A percentile compares a stretch with the other conserved stretches of the same genome.
These are phyloP conservation scores for Protobothrops flavoviridis DNA, from an alignment of 2,113 vertebrate species.

Conservation along the genomic window DNA sequence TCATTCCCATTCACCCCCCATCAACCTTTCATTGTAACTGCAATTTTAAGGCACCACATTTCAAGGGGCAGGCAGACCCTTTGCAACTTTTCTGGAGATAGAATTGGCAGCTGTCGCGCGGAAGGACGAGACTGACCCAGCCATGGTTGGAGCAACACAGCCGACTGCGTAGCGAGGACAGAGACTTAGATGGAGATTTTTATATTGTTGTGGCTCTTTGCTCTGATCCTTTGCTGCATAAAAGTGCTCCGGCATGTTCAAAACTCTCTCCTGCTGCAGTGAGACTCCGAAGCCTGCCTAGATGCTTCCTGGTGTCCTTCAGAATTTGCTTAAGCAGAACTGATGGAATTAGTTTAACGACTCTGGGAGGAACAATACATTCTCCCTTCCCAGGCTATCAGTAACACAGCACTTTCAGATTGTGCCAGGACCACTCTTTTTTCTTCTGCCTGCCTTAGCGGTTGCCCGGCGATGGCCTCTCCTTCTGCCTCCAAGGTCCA, in stretches of 20 bases:
- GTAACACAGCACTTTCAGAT: neutral
- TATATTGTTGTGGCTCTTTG: rapidly evolving
- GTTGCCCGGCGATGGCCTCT: neutral
- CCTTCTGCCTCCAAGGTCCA: neutral
- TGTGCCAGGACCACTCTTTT: neutral
- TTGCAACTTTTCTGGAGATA: rapidly evolving
- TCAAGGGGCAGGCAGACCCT: neutral
- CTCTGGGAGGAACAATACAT: neutral
- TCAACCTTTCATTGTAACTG: no score
- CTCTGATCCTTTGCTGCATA: neutral
- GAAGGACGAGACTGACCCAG: rapidly evolving
- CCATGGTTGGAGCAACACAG: rapidly evolving
- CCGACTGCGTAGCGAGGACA: rapidly evolving
- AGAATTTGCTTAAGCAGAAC: neutral
- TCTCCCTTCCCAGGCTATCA: neutral
- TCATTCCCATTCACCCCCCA: neutral
- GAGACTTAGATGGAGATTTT: neutral
- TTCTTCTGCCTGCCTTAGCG: neutral
- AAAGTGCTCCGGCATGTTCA: neutral
- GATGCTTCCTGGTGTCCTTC: neutral
- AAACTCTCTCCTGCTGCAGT: neutral
- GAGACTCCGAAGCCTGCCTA: rapidly evolving
- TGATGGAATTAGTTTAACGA: neutral
- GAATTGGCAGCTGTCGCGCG: rapidly evolving
- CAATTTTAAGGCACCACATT: rapidly evolving